Evolutionary conservation across 2,797 vertebrate species (phyloP).

Genomic region (Mormyrus proboscirostris): DNA sequence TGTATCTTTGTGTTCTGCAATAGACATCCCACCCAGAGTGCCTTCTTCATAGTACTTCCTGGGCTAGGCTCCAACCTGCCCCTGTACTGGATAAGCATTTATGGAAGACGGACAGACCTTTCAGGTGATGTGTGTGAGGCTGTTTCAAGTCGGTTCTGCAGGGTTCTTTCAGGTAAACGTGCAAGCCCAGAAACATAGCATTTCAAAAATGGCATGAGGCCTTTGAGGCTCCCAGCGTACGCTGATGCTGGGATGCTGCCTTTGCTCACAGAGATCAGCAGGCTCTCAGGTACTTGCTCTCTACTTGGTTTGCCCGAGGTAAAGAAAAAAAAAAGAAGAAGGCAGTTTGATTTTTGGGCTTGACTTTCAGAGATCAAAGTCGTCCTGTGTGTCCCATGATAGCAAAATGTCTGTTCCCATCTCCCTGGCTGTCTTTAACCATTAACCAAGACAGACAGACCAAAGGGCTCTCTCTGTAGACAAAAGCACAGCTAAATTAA

Average conservation of each 20-base stretch:
- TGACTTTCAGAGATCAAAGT: conserved; percentile 20
- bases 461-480: conserved; percentile 9
- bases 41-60: background rate
- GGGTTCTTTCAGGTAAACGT: background rate
- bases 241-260: background rate
- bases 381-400: conserved; percentile 11
- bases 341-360: conserved; percentile 14
- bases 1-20: background rate
- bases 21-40: background rate
- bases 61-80: background rate
- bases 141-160: background rate
- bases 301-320: background rate
- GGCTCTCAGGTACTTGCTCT: background rate
- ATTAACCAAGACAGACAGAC: background rate
- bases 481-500: conserved; percentile 5
- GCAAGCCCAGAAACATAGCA: background rate
- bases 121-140: background rate
- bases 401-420: background rate
- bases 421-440: background rate
- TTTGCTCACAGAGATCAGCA: background rate
- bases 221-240: background rate
- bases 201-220: background rate
- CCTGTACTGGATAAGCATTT: background rate
- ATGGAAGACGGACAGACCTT: background rate
- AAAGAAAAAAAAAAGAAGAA: background rate